Evolutionary conservation across 92 coral and sea anemone genomes (phyloP).

Genomic region (Zoanthus gigantus): DNA sequence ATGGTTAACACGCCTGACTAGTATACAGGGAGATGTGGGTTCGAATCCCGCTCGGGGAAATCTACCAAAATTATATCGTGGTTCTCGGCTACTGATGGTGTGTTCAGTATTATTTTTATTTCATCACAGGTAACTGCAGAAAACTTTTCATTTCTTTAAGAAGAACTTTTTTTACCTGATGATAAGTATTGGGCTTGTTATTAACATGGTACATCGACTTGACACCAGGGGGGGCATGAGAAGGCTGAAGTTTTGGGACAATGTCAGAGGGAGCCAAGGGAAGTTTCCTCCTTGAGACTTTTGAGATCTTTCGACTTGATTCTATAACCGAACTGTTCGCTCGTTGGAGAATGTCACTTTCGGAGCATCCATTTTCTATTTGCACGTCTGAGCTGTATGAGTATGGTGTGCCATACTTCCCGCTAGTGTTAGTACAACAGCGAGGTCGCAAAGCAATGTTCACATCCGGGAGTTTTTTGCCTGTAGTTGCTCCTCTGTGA

Average conservation of each 20-base stretch:
- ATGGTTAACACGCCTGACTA: no score
- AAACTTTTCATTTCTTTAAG: background rate
- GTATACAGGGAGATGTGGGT: no score
- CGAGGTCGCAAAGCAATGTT: background rate
- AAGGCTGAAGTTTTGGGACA: conserved; percentile 12
- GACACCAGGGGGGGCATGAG: background rate
- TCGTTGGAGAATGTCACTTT: background rate
- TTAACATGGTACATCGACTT: background rate
- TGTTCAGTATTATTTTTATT: no score
- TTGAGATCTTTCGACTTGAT: background rate
- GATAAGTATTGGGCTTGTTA: background rate
- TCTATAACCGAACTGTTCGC: background rate
- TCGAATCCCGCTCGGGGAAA: no score
- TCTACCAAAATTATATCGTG: no score
- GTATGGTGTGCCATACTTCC: background rate
- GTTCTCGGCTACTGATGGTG: no score
- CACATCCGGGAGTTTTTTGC: conserved; percentile 54
- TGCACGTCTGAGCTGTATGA: background rate
- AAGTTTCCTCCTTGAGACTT: conserved; percentile 42
- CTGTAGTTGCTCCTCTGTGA: conserved; percentile 21
- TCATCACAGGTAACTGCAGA: background rate
- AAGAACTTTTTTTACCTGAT: conserved; percentile 12
- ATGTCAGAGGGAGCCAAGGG: conserved; percentile 23
- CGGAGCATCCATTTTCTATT: conserved; percentile 21
- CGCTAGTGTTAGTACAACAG: background rate